Base-by-base conservation (phyloP, 2,113 vertebrate species). In the Eulacestoma nigropectus region DNA sequence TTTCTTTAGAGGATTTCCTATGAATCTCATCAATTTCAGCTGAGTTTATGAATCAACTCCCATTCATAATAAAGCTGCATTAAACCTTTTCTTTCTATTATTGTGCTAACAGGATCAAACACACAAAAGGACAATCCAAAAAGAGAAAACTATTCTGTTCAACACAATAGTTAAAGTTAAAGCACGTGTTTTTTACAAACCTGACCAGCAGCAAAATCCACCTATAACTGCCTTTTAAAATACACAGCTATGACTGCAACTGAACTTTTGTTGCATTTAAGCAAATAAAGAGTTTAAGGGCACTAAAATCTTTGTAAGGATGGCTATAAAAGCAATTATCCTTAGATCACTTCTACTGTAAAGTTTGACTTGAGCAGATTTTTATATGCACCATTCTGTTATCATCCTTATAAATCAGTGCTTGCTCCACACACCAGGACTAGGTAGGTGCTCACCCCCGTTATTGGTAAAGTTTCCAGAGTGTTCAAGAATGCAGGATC, bases 241-340 rank as follows among this genome's bases (percentile, higher is more conserved):
- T 91, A 95, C 97, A 96, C 84, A 97, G 62, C 88, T 92, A 69
- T 44, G 33, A 90, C 78, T 91, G 84, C 95, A 95, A 94, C 73
- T 78, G 92, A 96, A 97, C 94, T 96, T 97, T 94, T 84, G 93
- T 83, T 93, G 59, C 46, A 69, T 83, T 95, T 95, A 94, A 86
- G 68, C 93, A 97, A 94, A 96, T 93, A 97, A 97, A 96, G 92
- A 95, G 83, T 87, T 87, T 95, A 92, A 92, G 83, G 69, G 64
- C 59, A 69, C 91, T 94, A 95, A 89, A 94, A 94, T 85, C 95
- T 96, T 96, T 95, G 85, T 93, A 94, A 96, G 93, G 68, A 93
- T 98, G 94, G 63, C 96, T 95, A 94, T 98, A 98, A 98, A 98
- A 98, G 83, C 96, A 98, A 98, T 98, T 93, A 95, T 65, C 74